A percentile compares a stretch with the other conserved stretches of the same genome.
Conservation (phyloP, 2,797 vertebrate species). For the Acomys russatus region DNA sequence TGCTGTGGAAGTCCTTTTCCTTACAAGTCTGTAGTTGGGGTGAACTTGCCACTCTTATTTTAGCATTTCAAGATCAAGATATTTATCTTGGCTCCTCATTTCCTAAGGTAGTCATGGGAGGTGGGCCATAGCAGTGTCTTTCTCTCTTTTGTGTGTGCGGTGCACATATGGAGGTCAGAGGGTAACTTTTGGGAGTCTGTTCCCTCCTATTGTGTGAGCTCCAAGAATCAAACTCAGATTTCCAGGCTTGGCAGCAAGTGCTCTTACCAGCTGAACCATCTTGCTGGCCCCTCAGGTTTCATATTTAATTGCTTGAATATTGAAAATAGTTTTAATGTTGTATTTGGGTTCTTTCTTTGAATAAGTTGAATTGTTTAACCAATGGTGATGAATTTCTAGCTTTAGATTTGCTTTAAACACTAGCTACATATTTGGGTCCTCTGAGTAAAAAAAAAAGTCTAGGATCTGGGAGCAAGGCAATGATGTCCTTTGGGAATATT, state of each 20-base stretch:
- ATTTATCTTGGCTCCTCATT: neutral
- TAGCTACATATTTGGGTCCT: neutral
- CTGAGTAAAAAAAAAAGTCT: neutral
- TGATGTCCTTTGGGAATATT: neutral
- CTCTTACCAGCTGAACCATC: neutral
- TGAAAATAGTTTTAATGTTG: neutral
- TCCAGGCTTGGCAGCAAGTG: neutral
- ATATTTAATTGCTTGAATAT: neutral
- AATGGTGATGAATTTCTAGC: neutral
- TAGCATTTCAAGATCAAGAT: neutral
- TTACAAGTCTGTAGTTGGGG: conserved; percentile 62
- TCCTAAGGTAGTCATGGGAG: neutral
- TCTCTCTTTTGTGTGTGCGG: neutral
- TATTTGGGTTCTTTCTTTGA: neutral
- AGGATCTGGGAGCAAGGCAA: neutral
- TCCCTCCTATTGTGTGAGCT: neutral
- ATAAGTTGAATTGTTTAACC: neutral
- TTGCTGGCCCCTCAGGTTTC: neutral
- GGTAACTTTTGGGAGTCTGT: neutral
- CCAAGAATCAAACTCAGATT: neutral
- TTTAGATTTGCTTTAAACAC: conserved; percentile 34
- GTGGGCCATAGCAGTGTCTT: rapidly evolving
- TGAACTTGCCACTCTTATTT: conserved; percentile 65
- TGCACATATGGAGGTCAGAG: neutral
- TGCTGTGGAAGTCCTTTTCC: neutral